Base-by-base conservation (phyloP, 2,113 vertebrate genomes). In the Heliornis fulica region DNA sequence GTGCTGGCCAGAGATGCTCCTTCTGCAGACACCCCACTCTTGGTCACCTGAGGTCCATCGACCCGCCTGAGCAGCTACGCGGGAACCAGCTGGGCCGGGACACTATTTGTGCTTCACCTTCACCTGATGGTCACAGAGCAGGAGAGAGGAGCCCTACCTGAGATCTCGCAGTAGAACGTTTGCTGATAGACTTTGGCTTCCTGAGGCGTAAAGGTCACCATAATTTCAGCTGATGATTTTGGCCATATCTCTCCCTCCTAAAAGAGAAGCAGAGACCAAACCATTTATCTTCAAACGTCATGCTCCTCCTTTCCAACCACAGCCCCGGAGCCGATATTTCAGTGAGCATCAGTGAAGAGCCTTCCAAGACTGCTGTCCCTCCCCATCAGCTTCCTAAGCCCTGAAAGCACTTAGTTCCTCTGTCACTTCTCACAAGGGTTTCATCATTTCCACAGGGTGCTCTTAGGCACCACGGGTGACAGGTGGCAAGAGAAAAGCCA, bases 241-340 rank as follows among this genome's bases (percentile, higher is more conserved):
- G 98, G 98, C 98, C 98, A 99, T 66, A 99, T 91, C 26, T 99
- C 98, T 9, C 98, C 99, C 87, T 99, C 98, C 98, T 98, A 90
- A 82, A 97, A 88, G 45, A 80, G 94, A 90, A 96, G 61, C 25
- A 63, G 89, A 95, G 15, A 71, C 61, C 38, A 90, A 91, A 76
- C 22, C 14, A 46, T 82, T 93, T 69, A 15, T 51, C 70, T 71
- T 74, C 51, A 34, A 59, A 31, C 4, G 0, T 17, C 43, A 16
- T 17, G 18, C 59, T 85, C 26, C n/a, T 76, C 36, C 6, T 68
- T 72, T 83, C 28, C 82, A 91, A 5, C 31, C 36, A 28, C 13
- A 65, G 59, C 22, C n/a, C 46, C 20, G 22, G 9, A 57, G 36
- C 64, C 68, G 53, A n/a, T 74, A 74, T 32, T 83, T 66, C 19